Evolutionary conservation across 2,888 invertebrate species (phyloP).

Genomic region (Stenodera caucasica): DNA sequence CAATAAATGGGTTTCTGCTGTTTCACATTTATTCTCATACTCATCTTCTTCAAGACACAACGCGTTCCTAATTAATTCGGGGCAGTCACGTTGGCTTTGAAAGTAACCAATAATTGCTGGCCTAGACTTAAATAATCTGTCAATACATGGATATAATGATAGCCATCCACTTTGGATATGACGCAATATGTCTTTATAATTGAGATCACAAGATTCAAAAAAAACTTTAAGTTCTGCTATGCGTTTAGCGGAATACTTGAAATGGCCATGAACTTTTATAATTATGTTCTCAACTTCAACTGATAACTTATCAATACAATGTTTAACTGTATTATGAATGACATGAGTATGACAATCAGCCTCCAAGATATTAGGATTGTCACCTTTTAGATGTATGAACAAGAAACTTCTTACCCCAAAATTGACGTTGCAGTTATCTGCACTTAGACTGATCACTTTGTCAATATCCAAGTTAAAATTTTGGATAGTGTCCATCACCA

Average conservation of each 20-base stretch:
- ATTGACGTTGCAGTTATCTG: conserved; percentile 6
- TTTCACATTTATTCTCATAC: conserved; percentile 1
- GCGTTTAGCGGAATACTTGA: neutral
- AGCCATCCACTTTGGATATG: conserved; percentile 1
- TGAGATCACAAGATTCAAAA: conserved; percentile 1
- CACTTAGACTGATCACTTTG: neutral
- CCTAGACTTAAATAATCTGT: neutral
- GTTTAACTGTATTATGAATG: neutral
- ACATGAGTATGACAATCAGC: no score
- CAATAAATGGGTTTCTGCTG: conserved; percentile 1
- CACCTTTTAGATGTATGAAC: neutral
- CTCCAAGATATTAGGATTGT: neutral
- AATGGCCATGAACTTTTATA: neutral
- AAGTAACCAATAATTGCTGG: neutral
- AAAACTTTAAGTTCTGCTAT: neutral
- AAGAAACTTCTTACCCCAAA: neutral
- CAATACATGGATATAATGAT: conserved; percentile 1
- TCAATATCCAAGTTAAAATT: conserved; percentile 2
- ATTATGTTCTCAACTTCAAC: neutral
- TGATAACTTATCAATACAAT: conserved; percentile 1
- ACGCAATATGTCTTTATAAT: conserved; percentile 2
- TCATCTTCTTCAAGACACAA: neutral
- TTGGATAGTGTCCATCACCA: neutral
- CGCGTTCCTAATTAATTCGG: neutral
- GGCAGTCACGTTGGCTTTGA: neutral